Percentiles rank a stretch among this genome's conserved stretches.
Evolutionary conservation across 2,113 vertebrate species (phyloP).

Genomic region (Alces alces): DNA sequence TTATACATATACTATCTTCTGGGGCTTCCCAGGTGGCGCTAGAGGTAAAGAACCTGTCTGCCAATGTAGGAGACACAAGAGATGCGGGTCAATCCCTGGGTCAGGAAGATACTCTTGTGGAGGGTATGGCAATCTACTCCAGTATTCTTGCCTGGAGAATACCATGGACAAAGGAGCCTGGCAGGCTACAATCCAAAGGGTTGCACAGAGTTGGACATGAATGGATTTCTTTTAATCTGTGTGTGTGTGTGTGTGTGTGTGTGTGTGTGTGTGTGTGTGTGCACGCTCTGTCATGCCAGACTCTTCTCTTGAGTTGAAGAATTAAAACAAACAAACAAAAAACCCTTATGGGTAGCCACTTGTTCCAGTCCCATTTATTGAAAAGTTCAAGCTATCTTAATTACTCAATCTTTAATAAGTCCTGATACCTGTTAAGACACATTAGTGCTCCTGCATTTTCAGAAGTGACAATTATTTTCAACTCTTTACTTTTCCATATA

Average conservation of each 20-base stretch:
- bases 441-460: background rate
- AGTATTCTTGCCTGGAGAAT: background rate
- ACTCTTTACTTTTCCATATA: background rate
- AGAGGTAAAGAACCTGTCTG: background rate
- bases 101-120: background rate
- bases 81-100: accelerated
- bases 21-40: background rate
- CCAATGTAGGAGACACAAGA: background rate
- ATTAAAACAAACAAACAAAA: background rate
- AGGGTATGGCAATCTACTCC: background rate
- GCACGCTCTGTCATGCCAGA: background rate
- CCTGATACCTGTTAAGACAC: background rate
- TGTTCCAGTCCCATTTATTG: background rate
- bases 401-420: background rate
- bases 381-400: background rate
- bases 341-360: background rate
- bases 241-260: background rate
- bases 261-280: background rate
- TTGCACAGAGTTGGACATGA: background rate
- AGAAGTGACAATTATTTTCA: background rate
- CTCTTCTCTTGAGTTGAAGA: background rate
- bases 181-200: background rate
- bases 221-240: background rate
- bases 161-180: background rate
- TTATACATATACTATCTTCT: background rate